These are phyloP conservation scores for Remorina albescens DNA, from an alignment of 2,797 vertebrate species.

Conservation along the genomic window DNA sequence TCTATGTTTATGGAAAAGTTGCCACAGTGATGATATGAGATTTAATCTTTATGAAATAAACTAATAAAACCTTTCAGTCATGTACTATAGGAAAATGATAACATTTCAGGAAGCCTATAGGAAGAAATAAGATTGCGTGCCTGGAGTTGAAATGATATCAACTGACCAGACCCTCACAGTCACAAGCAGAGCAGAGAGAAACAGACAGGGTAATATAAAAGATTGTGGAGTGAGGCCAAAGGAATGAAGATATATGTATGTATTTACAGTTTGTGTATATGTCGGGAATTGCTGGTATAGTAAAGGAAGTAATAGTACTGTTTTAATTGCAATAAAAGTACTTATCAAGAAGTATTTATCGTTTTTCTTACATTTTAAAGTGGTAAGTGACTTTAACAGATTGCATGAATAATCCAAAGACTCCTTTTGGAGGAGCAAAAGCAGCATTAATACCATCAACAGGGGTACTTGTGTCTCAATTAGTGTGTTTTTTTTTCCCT, in stretches of 20 bases:
- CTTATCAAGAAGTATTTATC: conserved; percentile 16
- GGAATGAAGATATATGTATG: neutral
- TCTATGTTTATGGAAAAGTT: conserved; percentile 71
- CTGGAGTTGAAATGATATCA: conserved; percentile 62
- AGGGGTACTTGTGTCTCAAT: neutral
- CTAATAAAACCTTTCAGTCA: conserved; percentile 74
- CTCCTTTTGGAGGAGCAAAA: conserved; percentile 21
- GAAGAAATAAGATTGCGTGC: conserved; percentile 65
- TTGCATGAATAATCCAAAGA: conserved; percentile 9
- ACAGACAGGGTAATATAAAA: neutral
- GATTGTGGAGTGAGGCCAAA: conserved; percentile 2
- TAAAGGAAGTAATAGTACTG: neutral
- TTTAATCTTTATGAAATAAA: conserved; percentile 78
- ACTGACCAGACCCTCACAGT: conserved; percentile 28
- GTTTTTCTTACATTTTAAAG: too few relatives aligned
- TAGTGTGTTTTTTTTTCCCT: conserved; percentile 8
- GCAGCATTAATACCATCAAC: conserved; percentile 5
- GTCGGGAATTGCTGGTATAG: neutral
- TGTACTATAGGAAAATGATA: conserved; percentile 65
- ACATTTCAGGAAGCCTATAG: conserved; percentile 57
- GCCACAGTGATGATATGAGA: conserved; percentile 69
- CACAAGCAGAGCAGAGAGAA: conserved; percentile 9
- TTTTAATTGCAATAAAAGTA: too few relatives aligned
- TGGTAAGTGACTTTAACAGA: conserved; percentile 23
- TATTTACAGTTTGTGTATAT: neutral